Evolutionary conservation across 2,797 vertebrate species (phyloP).

Genomic region (Alfaro cultratus): DNA sequence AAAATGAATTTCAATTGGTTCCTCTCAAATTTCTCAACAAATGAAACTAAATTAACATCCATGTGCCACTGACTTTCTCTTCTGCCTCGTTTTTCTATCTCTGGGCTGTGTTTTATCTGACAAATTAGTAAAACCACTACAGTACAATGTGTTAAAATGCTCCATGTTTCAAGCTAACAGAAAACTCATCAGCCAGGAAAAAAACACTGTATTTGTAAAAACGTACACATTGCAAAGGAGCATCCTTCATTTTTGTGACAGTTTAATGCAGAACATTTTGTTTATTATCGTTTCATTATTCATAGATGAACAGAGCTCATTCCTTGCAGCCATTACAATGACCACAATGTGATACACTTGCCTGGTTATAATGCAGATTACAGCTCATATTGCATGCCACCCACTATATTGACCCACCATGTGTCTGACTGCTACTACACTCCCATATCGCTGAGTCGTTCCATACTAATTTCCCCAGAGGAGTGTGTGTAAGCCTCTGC

Average conservation of each 20-base stretch:
- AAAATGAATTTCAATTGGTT: background rate
- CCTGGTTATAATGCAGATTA: constrained; percentile 40
- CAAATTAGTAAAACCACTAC: constrained; percentile 47
- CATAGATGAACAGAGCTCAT: constrained; percentile 11
- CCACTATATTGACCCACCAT: constrained; percentile 36
- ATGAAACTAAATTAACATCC: constrained; percentile 37
- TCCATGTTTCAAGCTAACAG: constrained; percentile 13
- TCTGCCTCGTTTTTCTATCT: background rate
- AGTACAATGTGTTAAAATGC: constrained; percentile 20
- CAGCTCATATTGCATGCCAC: constrained; percentile 26
- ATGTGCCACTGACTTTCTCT: constrained; percentile 20
- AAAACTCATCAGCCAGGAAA: background rate
- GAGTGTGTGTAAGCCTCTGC: constrained; percentile 22
- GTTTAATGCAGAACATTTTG: constrained; percentile 7
- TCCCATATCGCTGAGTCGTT: constrained; percentile 34
- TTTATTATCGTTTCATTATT: constrained; percentile 5
- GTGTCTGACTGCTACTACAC: constrained; percentile 28
- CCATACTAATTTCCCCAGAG: constrained; percentile 57
- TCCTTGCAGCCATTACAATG: constrained; percentile 3
- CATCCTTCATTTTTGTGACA: background rate
- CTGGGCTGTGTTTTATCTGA: constrained; percentile 33
- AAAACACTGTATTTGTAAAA: background rate
- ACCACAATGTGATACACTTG: constrained; percentile 21
- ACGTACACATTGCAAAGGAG: constrained; percentile 6
- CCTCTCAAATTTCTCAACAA: constrained; percentile 6